Conservation (phyloP, 2,888 invertebrate genomes). For the Lasius platythorax region DNA sequence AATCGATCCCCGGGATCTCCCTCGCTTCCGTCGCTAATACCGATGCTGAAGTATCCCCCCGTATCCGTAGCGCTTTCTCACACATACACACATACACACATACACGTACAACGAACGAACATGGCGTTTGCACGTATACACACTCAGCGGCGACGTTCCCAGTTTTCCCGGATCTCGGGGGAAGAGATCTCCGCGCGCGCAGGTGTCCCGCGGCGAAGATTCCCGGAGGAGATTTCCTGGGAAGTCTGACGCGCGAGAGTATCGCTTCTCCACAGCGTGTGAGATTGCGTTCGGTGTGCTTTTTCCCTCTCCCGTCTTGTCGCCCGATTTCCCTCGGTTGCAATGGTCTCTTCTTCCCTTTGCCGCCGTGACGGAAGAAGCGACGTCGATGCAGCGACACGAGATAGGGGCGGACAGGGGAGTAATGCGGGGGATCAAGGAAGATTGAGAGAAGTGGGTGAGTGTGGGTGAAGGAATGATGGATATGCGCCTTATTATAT, state of each 20-base stretch:
- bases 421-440: slow-evolving; percentile 56
- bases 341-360: slow-evolving; percentile 50
- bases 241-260: slow-evolving; percentile 70
- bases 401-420: slow-evolving; percentile 58
- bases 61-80: slow-evolving; percentile 12
- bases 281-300: slow-evolving; percentile 74
- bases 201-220: slow-evolving; percentile 78
- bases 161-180: slow-evolving; percentile 63
- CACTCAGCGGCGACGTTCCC: slow-evolving; percentile 26
- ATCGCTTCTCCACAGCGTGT: slow-evolving; percentile 72
- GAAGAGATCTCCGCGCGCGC: slow-evolving; percentile 71
- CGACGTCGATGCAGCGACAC: slow-evolving; percentile 60
- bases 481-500: slow-evolving; percentile 53
- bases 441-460: slow-evolving; percentile 31
- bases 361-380: slow-evolving; percentile 37
- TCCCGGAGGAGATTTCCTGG: slow-evolving; percentile 76
- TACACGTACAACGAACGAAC: not conserved
- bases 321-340: slow-evolving; percentile 39
- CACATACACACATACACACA: not conserved
- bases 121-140: slow-evolving; percentile 10
- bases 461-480: slow-evolving; percentile 41
- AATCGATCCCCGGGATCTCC: slow-evolving; percentile 53
- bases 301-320: slow-evolving; percentile 11
- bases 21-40: slow-evolving; percentile 37
- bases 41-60: slow-evolving; percentile 29